phyloP scores from a whole-genome alignment of 2,888 invertebrate genomes.

The Antheraea assamensis region DNA sequence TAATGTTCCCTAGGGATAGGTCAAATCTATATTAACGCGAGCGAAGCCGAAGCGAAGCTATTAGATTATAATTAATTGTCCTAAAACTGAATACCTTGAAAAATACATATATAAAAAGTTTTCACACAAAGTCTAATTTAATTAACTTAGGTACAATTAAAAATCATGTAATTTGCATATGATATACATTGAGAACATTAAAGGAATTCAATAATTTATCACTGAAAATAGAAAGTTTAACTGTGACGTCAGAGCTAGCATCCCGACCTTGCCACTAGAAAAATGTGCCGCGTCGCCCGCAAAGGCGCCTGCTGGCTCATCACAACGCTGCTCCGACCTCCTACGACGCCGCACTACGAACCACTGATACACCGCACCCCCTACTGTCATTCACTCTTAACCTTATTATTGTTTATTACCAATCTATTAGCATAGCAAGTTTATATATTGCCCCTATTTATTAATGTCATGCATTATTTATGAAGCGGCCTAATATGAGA shows the following conservation, averaged over 20 bases:
- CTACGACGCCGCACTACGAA: slow-evolving; percentile 45
- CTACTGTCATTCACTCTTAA: slow-evolving; percentile 2
- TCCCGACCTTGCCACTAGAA: slow-evolving; percentile 81
- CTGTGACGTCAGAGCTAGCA: slow-evolving; percentile 72
- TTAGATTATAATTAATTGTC: too few species aligned
- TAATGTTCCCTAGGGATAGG: not conserved
- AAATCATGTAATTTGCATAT: not conserved
- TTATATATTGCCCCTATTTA: not conserved
- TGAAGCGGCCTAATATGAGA: not conserved
- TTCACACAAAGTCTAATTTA: not conserved
- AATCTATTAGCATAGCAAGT: not conserved
- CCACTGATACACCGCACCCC: slow-evolving; percentile 15
- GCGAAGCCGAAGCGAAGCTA: not conserved
- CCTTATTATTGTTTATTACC: slow-evolving; percentile 12
- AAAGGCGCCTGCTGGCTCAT: slow-evolving; percentile 70
- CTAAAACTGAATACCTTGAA: not conserved
- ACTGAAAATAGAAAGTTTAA: slow-evolving; percentile 69
- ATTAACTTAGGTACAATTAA: not conserved
- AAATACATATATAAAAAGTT: not conserved
- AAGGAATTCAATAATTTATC: slow-evolving; percentile 22
- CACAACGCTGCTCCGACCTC: slow-evolving; percentile 50
- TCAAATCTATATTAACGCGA: too few species aligned
- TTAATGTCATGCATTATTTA: slow-evolving; percentile 9
- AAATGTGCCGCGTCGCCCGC: slow-evolving; percentile 79
- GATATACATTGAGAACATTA: not conserved